Percentiles rank a stretch among this genome's conserved stretches.
These are phyloP conservation scores for Eupithecia exiguata DNA, from an alignment of 2,888 invertebrate species.

Conservation along the genomic window DNA sequence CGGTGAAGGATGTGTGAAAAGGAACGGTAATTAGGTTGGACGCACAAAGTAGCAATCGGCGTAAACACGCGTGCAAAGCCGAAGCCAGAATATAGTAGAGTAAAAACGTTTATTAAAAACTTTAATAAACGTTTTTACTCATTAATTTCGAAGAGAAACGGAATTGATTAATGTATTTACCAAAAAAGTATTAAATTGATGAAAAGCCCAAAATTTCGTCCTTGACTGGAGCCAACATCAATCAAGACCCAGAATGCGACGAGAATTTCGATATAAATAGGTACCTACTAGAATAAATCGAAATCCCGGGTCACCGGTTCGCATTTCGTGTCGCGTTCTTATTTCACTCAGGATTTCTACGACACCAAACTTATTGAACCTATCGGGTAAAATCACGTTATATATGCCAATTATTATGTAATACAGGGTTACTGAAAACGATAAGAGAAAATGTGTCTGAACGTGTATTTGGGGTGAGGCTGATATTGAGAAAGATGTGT, in stretches of 20 bases:
- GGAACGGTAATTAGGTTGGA: too few relatives aligned
- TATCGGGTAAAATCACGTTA: too few relatives aligned
- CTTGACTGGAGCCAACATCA: slow-evolving; percentile 2
- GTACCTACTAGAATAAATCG: neutral
- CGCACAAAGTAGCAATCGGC: too few relatives aligned
- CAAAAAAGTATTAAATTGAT: neutral
- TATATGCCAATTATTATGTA: too few relatives aligned
- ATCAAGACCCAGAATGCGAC: neutral
- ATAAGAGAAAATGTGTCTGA: too few relatives aligned
- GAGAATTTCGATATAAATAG: neutral
- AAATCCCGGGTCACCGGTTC: neutral
- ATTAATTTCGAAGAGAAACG: neutral
- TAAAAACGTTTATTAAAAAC: too few relatives aligned
- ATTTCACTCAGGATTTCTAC: neutral
- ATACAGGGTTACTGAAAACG: too few relatives aligned
- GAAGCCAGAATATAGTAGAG: too few relatives aligned
- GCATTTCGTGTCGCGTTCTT: neutral
- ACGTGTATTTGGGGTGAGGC: too few relatives aligned
- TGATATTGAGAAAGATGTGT: too few relatives aligned
- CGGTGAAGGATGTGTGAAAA: too few relatives aligned
- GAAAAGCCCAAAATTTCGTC: neutral
- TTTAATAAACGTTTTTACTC: neutral
- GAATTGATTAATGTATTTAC: neutral
- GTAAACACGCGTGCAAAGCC: too few relatives aligned
- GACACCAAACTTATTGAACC: neutral